Base-by-base conservation (phyloP, 1,140 invertebrate species). In the Calycopis cecrops region DNA sequence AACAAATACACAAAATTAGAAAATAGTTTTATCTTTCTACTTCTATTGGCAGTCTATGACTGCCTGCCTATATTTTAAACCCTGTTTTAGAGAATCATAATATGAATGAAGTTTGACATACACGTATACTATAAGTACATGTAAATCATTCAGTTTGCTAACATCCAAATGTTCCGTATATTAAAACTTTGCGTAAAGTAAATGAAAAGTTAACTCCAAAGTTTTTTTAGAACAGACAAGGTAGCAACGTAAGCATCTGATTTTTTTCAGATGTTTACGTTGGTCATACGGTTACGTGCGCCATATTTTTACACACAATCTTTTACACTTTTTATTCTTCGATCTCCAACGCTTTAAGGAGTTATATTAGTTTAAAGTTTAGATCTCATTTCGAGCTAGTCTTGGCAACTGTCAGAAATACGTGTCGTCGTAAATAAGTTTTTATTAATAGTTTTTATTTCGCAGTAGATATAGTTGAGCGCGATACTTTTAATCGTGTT, bases 161-260 rank as follows among this genome's bases (percentile, higher is more conserved):
- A 16, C 40, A 16, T 44, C 40, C 6, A 44, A 44, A 44, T 8
- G 12, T 16, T 44, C 40, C 21, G 21, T 16, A 44, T 12, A 40
- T 44, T 12, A 16, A 12, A 17, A 44, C 40, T 44, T 44, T 44
- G 16, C 17, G 69, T 72, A 69, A 35, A 17, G 71, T 66, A 80
- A 80, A 80, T 80, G 73, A 78, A 78, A 80, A 78, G 73, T 78
- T 78, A 80, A 78, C 72, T 44, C 14, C 14, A 17, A 44, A 44
- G 76, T 63, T 53, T 60, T 73, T 76, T 62, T 76, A 40, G 65
- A 71, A 74, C 73, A 74, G 66, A 56, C 56, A 67, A 59, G 62
- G 58, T 55, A 60, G 65, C n/a, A 21, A 35, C 10, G 12, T 58
- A 49, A 34, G 49, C 28, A 58, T 54, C 62, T 44, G 40, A 16